Percentiles rank a stretch among this genome's conserved stretches.
Evolutionary conservation across 2,797 vertebrate species (phyloP).

Genomic region (Chromis chromis): DNA sequence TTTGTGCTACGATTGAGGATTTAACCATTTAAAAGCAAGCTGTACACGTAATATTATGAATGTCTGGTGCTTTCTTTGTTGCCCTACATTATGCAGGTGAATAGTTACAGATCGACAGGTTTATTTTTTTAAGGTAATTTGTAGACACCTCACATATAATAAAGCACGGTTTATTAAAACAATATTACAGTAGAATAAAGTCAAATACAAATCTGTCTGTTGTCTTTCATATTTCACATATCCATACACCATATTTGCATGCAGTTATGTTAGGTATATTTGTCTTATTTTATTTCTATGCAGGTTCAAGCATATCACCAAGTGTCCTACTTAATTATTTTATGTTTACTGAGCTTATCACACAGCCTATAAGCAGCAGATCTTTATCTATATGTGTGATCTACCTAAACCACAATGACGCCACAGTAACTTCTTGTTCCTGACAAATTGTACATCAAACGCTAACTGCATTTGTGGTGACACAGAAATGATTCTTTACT

Average conservation of each 20-base stretch:
- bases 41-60: not conserved
- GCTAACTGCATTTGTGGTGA: constrained; percentile 20
- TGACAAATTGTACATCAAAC: constrained; percentile 39
- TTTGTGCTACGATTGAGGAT: not conserved
- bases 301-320: not conserved
- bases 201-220: too few species aligned
- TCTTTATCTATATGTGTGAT: constrained; percentile 7
- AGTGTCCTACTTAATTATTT: not conserved
- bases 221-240: not conserved
- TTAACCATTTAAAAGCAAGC: not conserved
- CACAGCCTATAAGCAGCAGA: not conserved
- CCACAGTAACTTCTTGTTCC: not conserved
- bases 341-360: not conserved
- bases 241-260: not conserved
- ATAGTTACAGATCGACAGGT: not conserved
- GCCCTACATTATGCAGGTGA: not conserved
- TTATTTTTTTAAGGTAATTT: not conserved
- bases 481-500: constrained; percentile 53
- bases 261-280: too few species aligned
- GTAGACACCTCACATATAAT: not conserved
- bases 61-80: constrained; percentile 1
- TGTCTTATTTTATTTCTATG: not conserved
- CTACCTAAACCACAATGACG: not conserved
- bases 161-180: too few species aligned
- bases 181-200: too few species aligned